phyloP scores from a whole-genome alignment of 1,140 invertebrate species.

The Drosophila athabasca region DNA sequence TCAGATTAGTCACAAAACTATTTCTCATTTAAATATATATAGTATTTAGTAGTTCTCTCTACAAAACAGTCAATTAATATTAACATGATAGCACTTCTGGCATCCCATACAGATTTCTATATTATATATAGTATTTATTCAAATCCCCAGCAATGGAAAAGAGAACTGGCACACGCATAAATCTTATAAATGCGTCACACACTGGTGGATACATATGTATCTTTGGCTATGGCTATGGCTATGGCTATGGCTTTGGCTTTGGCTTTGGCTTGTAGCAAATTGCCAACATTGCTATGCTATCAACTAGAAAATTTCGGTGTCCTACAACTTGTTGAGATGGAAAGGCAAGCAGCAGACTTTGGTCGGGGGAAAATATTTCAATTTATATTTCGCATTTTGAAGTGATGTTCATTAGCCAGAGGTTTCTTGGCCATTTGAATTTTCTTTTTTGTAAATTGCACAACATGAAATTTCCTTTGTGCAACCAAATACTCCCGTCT shows the following conservation, averaged over 20 bases:
- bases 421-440: conserved; percentile 26
- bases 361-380: conserved; percentile 34
- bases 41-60: conserved; percentile 10
- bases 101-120: conserved; percentile 10
- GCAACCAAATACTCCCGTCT: conserved; percentile 54
- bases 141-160: conserved; percentile 32
- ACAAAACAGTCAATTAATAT: conserved; percentile 63
- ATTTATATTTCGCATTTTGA: conserved; percentile 41
- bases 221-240: not conserved
- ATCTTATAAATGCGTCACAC: conserved; percentile 66
- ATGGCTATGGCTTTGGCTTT: not conserved
- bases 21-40: conserved; percentile 38
- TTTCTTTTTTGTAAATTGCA: conserved; percentile 18
- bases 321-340: conserved; percentile 51
- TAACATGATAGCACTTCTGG: conserved; percentile 30
- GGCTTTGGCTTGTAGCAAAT: conserved; percentile 37
- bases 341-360: conserved; percentile 20
- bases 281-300: conserved; percentile 69
- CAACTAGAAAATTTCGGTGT: conserved; percentile 71
- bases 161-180: conserved; percentile 78
- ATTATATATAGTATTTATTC: conserved; percentile 41
- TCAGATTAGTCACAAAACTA: conserved; percentile 40
- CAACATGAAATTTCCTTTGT: conserved; percentile 73
- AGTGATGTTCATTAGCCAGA: conserved; percentile 69
- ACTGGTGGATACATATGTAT: conserved; percentile 37